These are phyloP conservation scores for Xenopus borealis DNA, from an alignment of 2,113 vertebrate genomes.

Conservation along the genomic window DNA sequence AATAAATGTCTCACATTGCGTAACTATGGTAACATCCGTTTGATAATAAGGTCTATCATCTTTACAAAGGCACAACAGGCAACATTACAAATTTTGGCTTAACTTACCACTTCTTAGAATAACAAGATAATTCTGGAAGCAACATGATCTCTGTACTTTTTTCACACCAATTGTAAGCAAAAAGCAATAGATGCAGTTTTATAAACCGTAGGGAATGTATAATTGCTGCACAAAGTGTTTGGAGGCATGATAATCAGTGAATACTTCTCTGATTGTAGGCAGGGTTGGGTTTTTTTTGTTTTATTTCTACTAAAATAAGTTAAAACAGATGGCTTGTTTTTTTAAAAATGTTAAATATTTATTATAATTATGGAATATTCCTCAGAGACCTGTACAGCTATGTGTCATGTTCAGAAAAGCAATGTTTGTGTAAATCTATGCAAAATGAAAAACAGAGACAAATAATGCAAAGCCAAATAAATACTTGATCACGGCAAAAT, in stretches of 20 bases:
- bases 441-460: no score
- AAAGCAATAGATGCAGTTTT: slow-evolving; percentile 7
- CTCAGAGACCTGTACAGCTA: no score
- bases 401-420: no score
- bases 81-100: slow-evolving; percentile 36
- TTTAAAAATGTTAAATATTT: no score
- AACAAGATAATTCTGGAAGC: slow-evolving; percentile 24
- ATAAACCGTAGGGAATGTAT: slow-evolving; percentile 1
- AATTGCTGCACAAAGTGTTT: not conserved
- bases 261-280: not conserved
- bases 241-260: not conserved
- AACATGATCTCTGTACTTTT: slow-evolving; percentile 17
- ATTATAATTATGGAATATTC: no score
- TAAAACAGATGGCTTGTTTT: no score
- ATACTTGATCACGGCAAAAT: no score
- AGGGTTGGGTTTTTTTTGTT: no score
- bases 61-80: slow-evolving; percentile 33
- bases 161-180: slow-evolving; percentile 17
- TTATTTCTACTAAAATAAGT: no score
- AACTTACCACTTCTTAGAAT: slow-evolving; percentile 8
- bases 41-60: slow-evolving; percentile 35
- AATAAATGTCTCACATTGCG: slow-evolving; percentile 35
- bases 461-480: no score
- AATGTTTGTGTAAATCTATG: no score
- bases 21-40: slow-evolving; percentile 36